Conservation (phyloP, 2,888 invertebrate genomes). For the Drosophila borealis region DNA sequence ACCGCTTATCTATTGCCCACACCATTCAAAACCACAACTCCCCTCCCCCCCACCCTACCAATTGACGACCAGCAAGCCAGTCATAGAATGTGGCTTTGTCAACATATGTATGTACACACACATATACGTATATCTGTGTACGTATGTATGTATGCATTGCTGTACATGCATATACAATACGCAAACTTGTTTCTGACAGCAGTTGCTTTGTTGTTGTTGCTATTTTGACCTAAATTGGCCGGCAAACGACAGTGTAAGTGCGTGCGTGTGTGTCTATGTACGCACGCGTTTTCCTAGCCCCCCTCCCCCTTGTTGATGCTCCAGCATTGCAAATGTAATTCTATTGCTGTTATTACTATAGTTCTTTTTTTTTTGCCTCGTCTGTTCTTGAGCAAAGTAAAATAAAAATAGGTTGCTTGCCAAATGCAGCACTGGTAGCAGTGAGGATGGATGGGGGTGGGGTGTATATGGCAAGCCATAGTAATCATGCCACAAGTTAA, state of each 20-base stretch:
- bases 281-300: neutral
- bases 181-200: conserved; percentile 36
- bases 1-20: conserved; percentile 52
- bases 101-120: neutral
- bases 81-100: conserved; percentile 22
- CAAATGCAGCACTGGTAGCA: conserved; percentile 1
- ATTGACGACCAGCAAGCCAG: neutral
- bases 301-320: neutral
- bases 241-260: conserved; percentile 23
- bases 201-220: conserved; percentile 30
- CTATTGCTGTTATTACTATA: neutral
- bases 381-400: neutral
- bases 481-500: neutral
- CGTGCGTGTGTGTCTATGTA: neutral
- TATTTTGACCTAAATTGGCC: conserved; percentile 63
- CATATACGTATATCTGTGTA: neutral
- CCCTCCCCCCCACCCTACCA: conserved; percentile 1
- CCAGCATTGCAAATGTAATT: neutral
- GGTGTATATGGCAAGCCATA: conserved; percentile 10
- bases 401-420: conserved; percentile 6
- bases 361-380: neutral
- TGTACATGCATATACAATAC: neutral
- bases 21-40: neutral
- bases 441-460: too few species aligned
- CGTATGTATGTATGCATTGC: conserved; percentile 1